Evolutionary conservation across 2,888 invertebrate species (phyloP).

Genomic region (Sceliomorpha sp.): DNA sequence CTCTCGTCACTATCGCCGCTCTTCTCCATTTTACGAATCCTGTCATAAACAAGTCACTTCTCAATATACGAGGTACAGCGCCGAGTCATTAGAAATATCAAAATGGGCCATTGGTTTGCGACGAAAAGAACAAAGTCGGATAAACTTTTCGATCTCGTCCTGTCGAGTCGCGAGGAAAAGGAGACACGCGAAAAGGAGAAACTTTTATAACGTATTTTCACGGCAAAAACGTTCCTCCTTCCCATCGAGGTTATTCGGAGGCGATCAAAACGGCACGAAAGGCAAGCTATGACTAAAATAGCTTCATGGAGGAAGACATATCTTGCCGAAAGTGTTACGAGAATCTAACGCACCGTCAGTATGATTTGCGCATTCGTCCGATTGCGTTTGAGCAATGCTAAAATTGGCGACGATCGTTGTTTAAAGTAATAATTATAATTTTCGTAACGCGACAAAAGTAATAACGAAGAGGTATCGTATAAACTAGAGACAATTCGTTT

Average conservation of each 20-base stretch:
- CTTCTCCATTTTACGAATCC: constrained; percentile 69
- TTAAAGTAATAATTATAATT: not conserved
- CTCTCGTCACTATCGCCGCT: constrained; percentile 33
- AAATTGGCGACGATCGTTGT: not conserved
- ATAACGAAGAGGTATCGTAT: too few relatives aligned
- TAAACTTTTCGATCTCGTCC: too few relatives aligned
- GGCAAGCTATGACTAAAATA: constrained; percentile 77
- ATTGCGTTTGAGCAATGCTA: not conserved
- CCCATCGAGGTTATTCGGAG: constrained; percentile 64
- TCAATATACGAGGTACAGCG: too few relatives aligned
- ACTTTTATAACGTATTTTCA: constrained; percentile 6
- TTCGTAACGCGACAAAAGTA: too few relatives aligned
- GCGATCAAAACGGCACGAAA: constrained; percentile 67
- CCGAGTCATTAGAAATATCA: too few relatives aligned
- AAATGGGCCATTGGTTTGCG: too few relatives aligned
- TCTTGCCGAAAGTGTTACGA: constrained; percentile 58
- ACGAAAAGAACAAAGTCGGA: constrained; percentile 1
- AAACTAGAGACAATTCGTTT: too few relatives aligned
- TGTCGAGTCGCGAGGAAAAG: too few relatives aligned
- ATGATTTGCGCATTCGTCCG: constrained; percentile 6
- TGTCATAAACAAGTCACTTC: constrained; percentile 43
- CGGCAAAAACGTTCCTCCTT: constrained; percentile 35
- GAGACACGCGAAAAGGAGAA: constrained; percentile 11
- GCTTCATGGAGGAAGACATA: constrained; percentile 64
- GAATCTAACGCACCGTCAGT: constrained; percentile 25